Evolutionary conservation across 2,888 invertebrate genomes (phyloP), one percentile per base, ranked within the genome.

Genomic region (Agrotis segetum): DNA sequence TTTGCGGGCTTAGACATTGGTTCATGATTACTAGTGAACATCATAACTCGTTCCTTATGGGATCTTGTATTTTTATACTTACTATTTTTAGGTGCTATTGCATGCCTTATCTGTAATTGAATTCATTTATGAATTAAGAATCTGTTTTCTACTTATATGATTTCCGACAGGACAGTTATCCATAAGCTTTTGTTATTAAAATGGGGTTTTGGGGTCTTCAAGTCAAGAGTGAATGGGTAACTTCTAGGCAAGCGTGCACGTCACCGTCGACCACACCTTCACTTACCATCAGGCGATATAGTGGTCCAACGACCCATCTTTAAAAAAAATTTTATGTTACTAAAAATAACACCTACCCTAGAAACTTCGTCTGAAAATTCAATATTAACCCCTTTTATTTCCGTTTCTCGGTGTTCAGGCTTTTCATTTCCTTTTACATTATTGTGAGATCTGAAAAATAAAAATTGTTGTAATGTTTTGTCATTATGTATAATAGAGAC

Each of bases 381-480:
- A 52, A 17, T 17, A 34, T 50, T 40, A 11, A 9, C 9, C 9
- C 40, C 40, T 40, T 40, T 40, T 40, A 11, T 40, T 40, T 40
- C 11, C 11, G 11, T 40, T 2, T 40, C 9, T 40, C 40, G 40
- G 9, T 40, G 40, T 40, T 40, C 2, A 2, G 40, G 11, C 40
- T n/a, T 60, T 7, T 53, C 16, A 40, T 71, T 71, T 53, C 7
- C 24, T 47, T 60, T 47, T 16, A 16, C 11, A 34, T 16, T 44
- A 19, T 63, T 47, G 13, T 3, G 46, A 68, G 34, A 40, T 44
- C 74, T 74, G 62, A 34, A 63, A 77, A 59, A 50, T 40, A 11
- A 40, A 11, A 11, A 9, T 40, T 9, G 7, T 34, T 9, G 9
- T 34, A 9, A 1, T 40, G 11, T 40, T 40, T 11, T 40, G 11